phyloP scores from a whole-genome alignment of 2,113 vertebrate genomes.

The Pimephales promelas region DNA sequence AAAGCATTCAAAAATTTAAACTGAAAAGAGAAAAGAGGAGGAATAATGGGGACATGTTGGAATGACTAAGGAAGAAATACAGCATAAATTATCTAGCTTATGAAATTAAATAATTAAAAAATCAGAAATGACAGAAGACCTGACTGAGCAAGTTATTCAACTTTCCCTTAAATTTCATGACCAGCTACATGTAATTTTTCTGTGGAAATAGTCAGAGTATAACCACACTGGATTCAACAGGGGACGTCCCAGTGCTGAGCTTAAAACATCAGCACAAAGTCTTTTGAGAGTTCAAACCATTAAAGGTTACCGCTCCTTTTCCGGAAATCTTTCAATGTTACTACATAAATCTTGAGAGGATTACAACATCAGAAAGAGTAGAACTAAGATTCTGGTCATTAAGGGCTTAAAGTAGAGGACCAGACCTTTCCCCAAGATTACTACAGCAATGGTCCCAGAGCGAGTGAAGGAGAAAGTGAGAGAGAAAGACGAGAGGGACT shows the following conservation, averaged over 20 bases:
- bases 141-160: slow-evolving; percentile 27
- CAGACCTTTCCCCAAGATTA: slow-evolving; percentile 10
- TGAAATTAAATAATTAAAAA: background rate
- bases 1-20: background rate
- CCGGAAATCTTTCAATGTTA: slow-evolving; percentile 36
- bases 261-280: slow-evolving; percentile 24
- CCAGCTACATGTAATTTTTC: background rate
- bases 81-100: background rate
- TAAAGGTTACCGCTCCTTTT: slow-evolving; percentile 34
- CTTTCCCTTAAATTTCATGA: slow-evolving; percentile 39
- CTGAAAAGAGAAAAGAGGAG: slow-evolving; percentile 5
- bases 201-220: slow-evolving; percentile 21
- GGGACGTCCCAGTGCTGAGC: slow-evolving; percentile 25
- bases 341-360: slow-evolving; percentile 38
- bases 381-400: slow-evolving; percentile 36
- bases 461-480: background rate
- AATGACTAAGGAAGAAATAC: background rate
- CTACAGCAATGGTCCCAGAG: background rate
- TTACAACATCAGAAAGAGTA: slow-evolving; percentile 17
- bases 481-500: background rate
- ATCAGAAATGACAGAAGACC: slow-evolving; percentile 22
- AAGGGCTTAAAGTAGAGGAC: slow-evolving; percentile 25
- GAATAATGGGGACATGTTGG: background rate
- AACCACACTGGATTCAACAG: background rate
- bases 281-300: slow-evolving; percentile 28